Percentiles rank a stretch among this genome's conserved stretches.
Conservation (phyloP, 2,797 vertebrate species). For the Muscicapa striata region DNA sequence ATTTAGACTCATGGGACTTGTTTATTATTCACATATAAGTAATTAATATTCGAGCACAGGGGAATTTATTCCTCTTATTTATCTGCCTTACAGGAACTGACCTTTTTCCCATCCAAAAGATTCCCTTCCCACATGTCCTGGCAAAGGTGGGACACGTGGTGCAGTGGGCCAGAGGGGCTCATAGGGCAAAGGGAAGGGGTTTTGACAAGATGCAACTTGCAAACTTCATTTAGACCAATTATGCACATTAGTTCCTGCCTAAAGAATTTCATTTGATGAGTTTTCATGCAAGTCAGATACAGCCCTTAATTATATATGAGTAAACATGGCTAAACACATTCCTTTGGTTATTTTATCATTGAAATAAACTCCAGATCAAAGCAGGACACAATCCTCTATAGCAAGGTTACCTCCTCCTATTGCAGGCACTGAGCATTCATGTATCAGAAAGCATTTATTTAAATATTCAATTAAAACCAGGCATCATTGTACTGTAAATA, state of each 20-base stretch:
- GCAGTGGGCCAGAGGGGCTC: not conserved
- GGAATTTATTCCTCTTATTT: not conserved
- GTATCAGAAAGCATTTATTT: not conserved
- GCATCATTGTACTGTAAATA: constrained; percentile 16
- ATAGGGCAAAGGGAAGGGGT: not conserved
- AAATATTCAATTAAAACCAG: constrained; percentile 1
- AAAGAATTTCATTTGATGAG: not conserved
- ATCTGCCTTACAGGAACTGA: not conserved
- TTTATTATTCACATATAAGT: constrained; percentile 44
- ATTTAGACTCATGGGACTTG: not conserved
- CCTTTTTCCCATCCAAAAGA: not conserved
- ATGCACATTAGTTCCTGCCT: not conserved
- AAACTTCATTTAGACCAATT: not conserved
- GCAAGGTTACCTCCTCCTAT: not conserved
- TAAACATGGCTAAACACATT: not conserved
- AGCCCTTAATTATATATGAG: not conserved
- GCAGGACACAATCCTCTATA: not conserved
- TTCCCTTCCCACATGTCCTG: not conserved
- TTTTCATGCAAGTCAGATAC: not conserved
- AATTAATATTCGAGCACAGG: constrained; percentile 38
- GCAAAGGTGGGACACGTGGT: not conserved
- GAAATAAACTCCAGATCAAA: not conserved
- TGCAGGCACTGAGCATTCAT: not conserved
- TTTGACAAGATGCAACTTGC: not conserved
- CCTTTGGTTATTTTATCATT: not conserved